Base-by-base conservation (phyloP, 2,888 invertebrate species). In the Diplolepis rosae region DNA sequence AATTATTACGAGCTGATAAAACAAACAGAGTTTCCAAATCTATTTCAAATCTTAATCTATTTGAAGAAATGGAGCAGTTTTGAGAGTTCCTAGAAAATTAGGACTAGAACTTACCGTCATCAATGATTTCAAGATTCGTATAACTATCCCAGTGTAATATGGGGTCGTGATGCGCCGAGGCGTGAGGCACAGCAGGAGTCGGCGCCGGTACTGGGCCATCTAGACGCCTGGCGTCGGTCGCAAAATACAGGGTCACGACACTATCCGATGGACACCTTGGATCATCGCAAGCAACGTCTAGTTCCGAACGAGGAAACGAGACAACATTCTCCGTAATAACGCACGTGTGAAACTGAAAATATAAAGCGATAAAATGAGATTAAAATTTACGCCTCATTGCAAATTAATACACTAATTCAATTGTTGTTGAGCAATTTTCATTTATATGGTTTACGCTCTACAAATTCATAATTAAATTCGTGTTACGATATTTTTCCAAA, bases 271-370 rank as follows among this genome's bases (percentile, higher is more conserved):
- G 95, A 89, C 96, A 96, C 79, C 95, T 91, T 27, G 94, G 91
- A 90, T 95, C 95, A 87, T 93, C 93, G 84, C 93, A 94, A 73
- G 96, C 96, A 83, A 94, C 92, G 90, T 98, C 97, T 79, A 98
- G 92, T 87, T 97, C 96, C 84, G 94, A 94, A 85, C 95, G 93
- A 73, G 94, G 94, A 90, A 97, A 96, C 82, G 94, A 93, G 69
- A 97, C 92, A 74, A 94, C 94, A 89, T 95, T 93, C 87, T 95
- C 94, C 56, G 95, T 92, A 77, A 97, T 94, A 68, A 97, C 96
- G 90, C 97, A 97, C 4, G 98, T 97, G 91, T 98, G 97, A 91
- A 98, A 97, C 92, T 98, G 95, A 9, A 54, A 65, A 30, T 28
- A 54, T 30, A 9, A 30, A 30, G 5, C 30, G 15, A 9, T 30